Evolutionary conservation across 1,140 invertebrate species (phyloP).

Genomic region (Adelges cooleyi): DNA sequence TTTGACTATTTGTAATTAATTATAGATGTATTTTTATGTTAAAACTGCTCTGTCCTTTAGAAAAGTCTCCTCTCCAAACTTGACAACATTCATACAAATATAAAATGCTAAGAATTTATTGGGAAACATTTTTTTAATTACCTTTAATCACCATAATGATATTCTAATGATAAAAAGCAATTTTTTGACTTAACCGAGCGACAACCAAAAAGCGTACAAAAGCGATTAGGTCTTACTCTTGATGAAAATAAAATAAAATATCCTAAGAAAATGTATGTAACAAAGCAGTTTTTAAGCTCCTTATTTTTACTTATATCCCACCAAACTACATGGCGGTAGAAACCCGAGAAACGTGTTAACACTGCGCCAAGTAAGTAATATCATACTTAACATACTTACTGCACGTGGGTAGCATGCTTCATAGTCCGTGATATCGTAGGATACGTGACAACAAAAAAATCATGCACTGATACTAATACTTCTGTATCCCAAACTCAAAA

Average conservation of each 20-base stretch:
- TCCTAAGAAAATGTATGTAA: background rate
- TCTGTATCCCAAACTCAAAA: no score
- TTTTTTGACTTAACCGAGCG: background rate
- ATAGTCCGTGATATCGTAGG: background rate
- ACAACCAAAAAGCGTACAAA: slow-evolving; percentile 1
- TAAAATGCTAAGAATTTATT: no score
- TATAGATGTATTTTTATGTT: no score
- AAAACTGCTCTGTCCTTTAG: no score
- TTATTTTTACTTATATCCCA: background rate
- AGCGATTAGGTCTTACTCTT: background rate
- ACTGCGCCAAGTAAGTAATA: background rate
- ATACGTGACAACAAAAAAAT: slow-evolving; percentile 24
- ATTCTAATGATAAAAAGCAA: background rate
- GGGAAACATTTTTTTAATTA: no score
- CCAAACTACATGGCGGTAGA: background rate
- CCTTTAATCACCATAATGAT: no score
- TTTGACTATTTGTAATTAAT: no score
- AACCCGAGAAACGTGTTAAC: slow-evolving; percentile 27
- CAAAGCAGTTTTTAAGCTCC: slow-evolving; percentile 16
- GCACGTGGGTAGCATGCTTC: slow-evolving; percentile 22
- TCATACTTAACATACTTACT: no score
- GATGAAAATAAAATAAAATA: slow-evolving; percentile 11
- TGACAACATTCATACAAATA: no score
- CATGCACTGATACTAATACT: slow-evolving; percentile 9
- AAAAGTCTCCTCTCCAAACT: no score